These are phyloP conservation scores for Choloepus hoffmanni DNA, from an alignment of 2,113 vertebrate species.

Conservation along the genomic window DNA sequence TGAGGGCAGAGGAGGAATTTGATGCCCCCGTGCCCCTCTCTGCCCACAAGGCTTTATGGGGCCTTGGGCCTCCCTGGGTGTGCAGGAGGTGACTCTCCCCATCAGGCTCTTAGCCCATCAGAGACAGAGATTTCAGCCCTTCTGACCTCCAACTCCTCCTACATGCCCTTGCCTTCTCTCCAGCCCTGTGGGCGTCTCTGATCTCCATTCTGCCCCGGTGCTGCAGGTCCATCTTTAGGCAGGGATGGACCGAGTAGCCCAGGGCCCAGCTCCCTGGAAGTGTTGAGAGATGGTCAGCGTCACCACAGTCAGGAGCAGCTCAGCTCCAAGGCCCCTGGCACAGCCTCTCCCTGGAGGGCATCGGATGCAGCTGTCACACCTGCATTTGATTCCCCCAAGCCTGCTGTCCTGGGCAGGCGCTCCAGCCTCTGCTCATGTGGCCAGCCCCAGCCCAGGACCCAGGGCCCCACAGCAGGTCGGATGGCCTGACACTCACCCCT, in stretches of 20 bases:
- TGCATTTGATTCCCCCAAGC: not conserved
- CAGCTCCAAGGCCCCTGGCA: not conserved
- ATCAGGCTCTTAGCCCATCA: not conserved
- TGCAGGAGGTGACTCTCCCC: not conserved
- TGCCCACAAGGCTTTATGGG: not conserved
- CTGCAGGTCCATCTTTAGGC: not conserved
- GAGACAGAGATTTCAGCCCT: not conserved
- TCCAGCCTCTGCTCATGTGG: not conserved
- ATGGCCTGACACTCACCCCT: constrained; percentile 91
- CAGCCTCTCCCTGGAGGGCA: not conserved
- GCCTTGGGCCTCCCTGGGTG: not conserved
- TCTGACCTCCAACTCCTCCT: not conserved
- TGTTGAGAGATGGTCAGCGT: not conserved
- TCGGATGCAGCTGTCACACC: not conserved
- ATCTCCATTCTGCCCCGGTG: not conserved
- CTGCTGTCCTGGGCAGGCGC: not conserved
- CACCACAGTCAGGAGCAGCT: not conserved
- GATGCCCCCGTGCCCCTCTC: not conserved
- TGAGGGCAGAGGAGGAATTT: not conserved
- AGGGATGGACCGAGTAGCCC: not conserved
- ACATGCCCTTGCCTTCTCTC: too few relatives aligned
- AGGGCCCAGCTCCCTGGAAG: not conserved
- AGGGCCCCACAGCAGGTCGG: not conserved
- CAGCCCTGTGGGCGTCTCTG: not conserved
- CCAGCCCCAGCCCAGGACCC: not conserved